These are phyloP conservation scores for Eremobia ochroleuca DNA, from an alignment of 2,888 invertebrate species.

Conservation along the genomic window DNA sequence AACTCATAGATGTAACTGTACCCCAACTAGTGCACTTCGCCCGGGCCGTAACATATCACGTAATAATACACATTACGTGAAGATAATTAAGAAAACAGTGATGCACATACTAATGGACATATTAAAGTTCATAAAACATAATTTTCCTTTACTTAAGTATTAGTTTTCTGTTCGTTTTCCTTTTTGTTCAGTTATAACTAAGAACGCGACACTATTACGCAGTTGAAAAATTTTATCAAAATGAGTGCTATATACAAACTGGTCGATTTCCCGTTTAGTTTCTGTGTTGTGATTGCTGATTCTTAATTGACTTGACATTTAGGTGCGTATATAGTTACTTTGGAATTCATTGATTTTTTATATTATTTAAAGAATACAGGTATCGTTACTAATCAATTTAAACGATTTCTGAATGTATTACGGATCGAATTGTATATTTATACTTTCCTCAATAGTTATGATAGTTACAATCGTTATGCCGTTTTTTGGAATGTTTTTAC, in stretches of 20 bases:
- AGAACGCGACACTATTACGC: not conserved
- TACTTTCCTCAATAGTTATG: too few relatives aligned
- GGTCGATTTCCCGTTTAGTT: not conserved
- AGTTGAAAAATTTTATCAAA: not conserved
- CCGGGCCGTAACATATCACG: not conserved
- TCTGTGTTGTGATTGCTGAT: not conserved
- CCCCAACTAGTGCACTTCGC: not conserved
- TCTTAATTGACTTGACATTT: slow-evolving; percentile 30
- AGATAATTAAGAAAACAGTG: slow-evolving; percentile 13
- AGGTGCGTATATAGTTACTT: not conserved
- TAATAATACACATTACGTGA: not conserved
- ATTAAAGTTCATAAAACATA: slow-evolving; percentile 5
- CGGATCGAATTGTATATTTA: not conserved
- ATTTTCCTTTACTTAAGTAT: not conserved
- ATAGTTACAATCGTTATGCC: too few relatives aligned
- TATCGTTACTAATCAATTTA: not conserved
- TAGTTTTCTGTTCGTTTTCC: slow-evolving; percentile 6
- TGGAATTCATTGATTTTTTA: slow-evolving; percentile 1
- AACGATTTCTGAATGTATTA: not conserved
- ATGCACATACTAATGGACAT: slow-evolving; percentile 10
- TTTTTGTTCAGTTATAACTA: not conserved
- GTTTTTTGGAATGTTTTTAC: too few relatives aligned
- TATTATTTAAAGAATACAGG: slow-evolving; percentile 2
- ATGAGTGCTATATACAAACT: not conserved
- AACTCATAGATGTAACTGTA: not conserved